Base-by-base conservation (phyloP, 2,113 vertebrate species). In the Anas platyrhynchos region DNA sequence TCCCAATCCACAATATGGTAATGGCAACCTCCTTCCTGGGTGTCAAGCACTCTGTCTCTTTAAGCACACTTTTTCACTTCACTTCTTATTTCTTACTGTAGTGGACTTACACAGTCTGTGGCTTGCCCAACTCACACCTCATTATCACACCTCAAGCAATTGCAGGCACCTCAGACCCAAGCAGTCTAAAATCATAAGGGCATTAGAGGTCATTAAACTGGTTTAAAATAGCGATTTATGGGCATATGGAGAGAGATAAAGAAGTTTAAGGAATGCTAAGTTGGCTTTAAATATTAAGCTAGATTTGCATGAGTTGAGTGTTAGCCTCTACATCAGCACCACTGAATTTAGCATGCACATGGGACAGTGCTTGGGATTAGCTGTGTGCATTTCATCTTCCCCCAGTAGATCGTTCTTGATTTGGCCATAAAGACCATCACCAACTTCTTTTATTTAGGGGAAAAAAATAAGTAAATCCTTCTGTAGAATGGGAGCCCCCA, bases 21-120 rank as follows among this genome's bases (percentile, higher is more conserved):
- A 93, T 82, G 43, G 29, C 83, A 90, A 46, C 55, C 52, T 95
- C 83, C 76, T 94, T 83, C 83, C 65, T 84, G 66, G 61, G 61
- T 82, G 74, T 93, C 92, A 91, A 92, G 56, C 38, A 72, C 68
- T 81, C 17, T 77, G 6, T 74, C 16, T 66, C 65, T 93, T 94
- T 86, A 88, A 94, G 94, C 21, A 88, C 27, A 90, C n/a, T 69
- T 83, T 80, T 78, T 58, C 38, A 59, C 55, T 88, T 92, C 43
- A 59, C 36, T 89, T 88, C 23, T 0, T 81, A 29, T 25, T 78
- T 95, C 82, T 85, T 80, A 62, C 38, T 72, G 9, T n/a, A n/a
- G n/a, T n/a, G 34, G 34, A 34, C 48, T 91, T 93, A 52, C 6
- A 61, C 23, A 0, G 0, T 74, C 31, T 86, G 77, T 65, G 17